Base-by-base conservation (phyloP, 2,113 vertebrate genomes). In the Platichthys stellatus region DNA sequence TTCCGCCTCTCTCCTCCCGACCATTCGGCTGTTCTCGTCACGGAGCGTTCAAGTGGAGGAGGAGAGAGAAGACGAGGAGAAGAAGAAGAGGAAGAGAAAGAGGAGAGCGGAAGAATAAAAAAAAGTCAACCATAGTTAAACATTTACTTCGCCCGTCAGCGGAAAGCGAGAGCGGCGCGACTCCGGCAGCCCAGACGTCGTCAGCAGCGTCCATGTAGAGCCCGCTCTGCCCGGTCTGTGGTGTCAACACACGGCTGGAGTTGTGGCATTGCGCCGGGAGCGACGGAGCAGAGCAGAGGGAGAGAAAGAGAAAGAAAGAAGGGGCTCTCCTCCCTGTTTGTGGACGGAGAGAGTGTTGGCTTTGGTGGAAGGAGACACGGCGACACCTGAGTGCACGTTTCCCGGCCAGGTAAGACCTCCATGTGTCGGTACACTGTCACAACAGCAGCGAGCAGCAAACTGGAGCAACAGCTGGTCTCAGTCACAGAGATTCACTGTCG, bases 241-340 rank as follows among this genome's bases (percentile, higher is more conserved):
- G 65, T 77, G 83, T 80, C 71, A 88, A 87, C 87, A 86, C 73
- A 31, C 23, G 57, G 28, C 69, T 63, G 70, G 51, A 71, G 81
- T 78, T 76, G 82, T 86, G 83, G 86, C 81, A 86, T 72, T 82
- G 73, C 78, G 82, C 73, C 64, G 70, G 62, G 69, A 77, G 78
- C 72, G 31, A 74, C 82, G 18, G 47, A 51, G 47, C 47, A 74
- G 65, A 78, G 80, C 82, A 15, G 62, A 58, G 47, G 80, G 76
- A 82, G 78, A 83, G 78, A 87, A 18, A 51, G 47, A 51, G 17
- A 18, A 9, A 17, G 47, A 18, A 5, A 51, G 47, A 51, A 18
- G 18, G 47, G 18, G 81, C 86, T 92, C 87, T 88, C 91, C 91
- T 92, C 86, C 90, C 90, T 85, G 85, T 74, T 72, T 92, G 88